Percentiles rank a stretch among this genome's conserved stretches.
Conservation (phyloP, 2,797 vertebrate species). For the Myioborus melanocephalus region DNA sequence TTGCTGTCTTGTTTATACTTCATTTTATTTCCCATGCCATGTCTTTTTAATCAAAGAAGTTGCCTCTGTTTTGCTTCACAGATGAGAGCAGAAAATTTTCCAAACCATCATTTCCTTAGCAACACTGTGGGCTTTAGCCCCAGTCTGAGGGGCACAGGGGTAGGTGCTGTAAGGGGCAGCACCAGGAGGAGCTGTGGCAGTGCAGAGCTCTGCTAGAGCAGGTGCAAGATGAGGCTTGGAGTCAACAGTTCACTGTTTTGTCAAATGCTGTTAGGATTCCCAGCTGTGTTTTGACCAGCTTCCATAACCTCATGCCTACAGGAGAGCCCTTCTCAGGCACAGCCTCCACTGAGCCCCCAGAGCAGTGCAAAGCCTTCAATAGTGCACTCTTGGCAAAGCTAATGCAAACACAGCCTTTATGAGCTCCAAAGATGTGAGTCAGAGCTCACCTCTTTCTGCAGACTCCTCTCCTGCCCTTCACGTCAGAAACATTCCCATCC, state of each 20-base stretch:
- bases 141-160: neutral
- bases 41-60: neutral
- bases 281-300: constrained; percentile 26
- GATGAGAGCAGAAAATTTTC: neutral
- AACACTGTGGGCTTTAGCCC: neutral
- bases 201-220: neutral
- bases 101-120: neutral
- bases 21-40: neutral
- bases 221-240: neutral
- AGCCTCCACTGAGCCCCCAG: neutral
- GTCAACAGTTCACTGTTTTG: neutral
- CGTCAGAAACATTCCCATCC: neutral
- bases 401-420: neutral
- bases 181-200: neutral
- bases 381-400: neutral
- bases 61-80: neutral
- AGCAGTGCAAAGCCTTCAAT: neutral
- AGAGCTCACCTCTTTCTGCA: neutral
- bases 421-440: neutral
- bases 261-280: neutral
- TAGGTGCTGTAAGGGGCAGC: neutral
- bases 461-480: neutral
- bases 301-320: neutral
- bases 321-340: neutral
- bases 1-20: neutral